These are phyloP conservation scores for Micropoecilia bifurca DNA, from an alignment of 2,797 vertebrate species.

Conservation along the genomic window DNA sequence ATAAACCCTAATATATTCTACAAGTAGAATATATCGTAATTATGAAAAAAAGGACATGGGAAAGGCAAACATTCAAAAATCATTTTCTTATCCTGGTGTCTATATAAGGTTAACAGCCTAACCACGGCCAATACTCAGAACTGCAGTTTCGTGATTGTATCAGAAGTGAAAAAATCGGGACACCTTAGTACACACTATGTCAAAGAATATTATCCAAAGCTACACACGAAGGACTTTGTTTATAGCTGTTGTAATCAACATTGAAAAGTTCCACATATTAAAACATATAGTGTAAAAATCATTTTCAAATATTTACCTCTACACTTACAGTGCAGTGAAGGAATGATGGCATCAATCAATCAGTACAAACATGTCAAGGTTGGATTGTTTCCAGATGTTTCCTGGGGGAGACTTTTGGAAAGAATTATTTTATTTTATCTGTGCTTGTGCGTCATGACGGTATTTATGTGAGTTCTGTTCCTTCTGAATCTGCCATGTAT, in stretches of 20 bases:
- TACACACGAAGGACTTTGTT: neutral
- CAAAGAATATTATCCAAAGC: too few species aligned
- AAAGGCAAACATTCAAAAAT: too few species aligned
- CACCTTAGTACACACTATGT: too few species aligned
- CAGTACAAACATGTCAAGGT: neutral
- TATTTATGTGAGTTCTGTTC: neutral
- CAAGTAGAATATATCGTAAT: neutral
- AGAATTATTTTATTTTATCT: neutral
- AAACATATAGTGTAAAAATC: neutral
- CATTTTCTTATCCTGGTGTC: too few species aligned
- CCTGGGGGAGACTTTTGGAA: neutral
- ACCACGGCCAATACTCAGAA: neutral
- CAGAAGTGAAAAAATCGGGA: too few species aligned
- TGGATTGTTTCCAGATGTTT: neutral
- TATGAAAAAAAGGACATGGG: neutral
- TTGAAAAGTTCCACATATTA: neutral
- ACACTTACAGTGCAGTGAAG: neutral
- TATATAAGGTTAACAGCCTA: neutral
- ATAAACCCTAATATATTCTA: neutral
- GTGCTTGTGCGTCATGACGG: neutral
- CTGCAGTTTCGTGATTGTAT: too few species aligned
- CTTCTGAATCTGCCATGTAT: neutral
- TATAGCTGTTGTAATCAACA: neutral
- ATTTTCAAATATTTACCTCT: neutral
- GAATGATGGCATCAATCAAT: neutral